phyloP scores from a whole-genome alignment of 2,888 invertebrate species.

The Pollenia angustigena region DNA sequence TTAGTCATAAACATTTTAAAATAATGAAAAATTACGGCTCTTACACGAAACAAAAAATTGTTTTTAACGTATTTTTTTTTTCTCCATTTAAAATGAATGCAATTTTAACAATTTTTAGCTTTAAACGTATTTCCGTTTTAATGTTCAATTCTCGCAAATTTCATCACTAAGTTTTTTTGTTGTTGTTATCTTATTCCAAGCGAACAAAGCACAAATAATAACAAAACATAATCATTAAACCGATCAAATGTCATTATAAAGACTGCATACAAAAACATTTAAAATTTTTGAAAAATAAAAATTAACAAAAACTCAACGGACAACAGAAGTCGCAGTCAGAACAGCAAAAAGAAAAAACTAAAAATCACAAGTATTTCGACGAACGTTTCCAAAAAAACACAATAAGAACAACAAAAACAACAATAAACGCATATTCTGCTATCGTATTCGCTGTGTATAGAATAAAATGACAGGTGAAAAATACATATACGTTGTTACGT shows the following conservation, averaged over 20 bases:
- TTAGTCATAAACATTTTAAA: no score
- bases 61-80: not conserved
- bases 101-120: conserved; percentile 46
- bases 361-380: not conserved
- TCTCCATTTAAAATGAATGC: conserved; percentile 22
- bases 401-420: conserved; percentile 49
- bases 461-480: conserved; percentile 61
- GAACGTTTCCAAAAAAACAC: conserved; percentile 19
- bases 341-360: not conserved
- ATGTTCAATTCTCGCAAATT: not conserved
- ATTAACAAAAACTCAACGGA: conserved; percentile 1
- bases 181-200: not conserved
- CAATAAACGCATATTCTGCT: conserved; percentile 12
- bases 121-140: conserved; percentile 53
- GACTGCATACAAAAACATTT: conserved; percentile 34
- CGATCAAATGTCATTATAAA: conserved; percentile 61
- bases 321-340: conserved; percentile 30
- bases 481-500: not conserved
- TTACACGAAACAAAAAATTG: no score
- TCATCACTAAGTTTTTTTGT: not conserved
- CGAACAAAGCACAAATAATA: conserved; percentile 12
- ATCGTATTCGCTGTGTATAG: conserved; percentile 5
- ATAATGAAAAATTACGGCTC: no score
- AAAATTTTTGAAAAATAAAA: not conserved
- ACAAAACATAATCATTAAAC: conserved; percentile 56